Base-by-base conservation (phyloP, 2,113 vertebrate species). In the Platanista minor region DNA sequence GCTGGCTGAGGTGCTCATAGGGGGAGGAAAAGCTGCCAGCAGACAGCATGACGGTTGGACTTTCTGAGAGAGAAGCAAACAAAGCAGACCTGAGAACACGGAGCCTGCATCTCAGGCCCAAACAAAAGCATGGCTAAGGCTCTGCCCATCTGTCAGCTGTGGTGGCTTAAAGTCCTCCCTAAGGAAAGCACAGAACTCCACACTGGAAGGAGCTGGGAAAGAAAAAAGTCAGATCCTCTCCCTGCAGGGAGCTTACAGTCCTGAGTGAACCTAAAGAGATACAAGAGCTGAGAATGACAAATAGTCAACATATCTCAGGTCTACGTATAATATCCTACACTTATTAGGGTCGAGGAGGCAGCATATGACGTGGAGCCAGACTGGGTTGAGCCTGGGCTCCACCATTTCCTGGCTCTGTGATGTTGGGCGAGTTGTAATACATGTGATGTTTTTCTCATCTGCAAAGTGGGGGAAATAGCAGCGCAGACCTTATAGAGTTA, bases 21-120 rank as follows among this genome's bases (percentile, higher is more conserved):
- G 99, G 99, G 41, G 99, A 99, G 29, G 99, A 99, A 98, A 99
- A 99, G 95, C 99, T 99, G 74, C 99, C 99, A 0, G 99, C 99
- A n/a, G 99, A 99, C 93, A 99, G 98, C 99, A 99, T 99, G 91
- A 99, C 99, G 0, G 99, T 99, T 64, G 99, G 99, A 87, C 99
- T 99, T 97, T 99, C 99, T 99, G 98, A 72, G 98, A 96, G 84
- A n/a, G 18, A 61, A 29, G 14, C 80, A 74, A 11, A 33, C 17
- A 87, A 27, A 0, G 31, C 52, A 39, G 23, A 87, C 31, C 52
- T 97, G 69, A 96, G 91, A 85, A 91, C 10, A 2, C 67, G 0
- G 67, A 41, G 77, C 8, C 88, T 43, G 78, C 54, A 8, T 15
- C 80, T 91, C 27, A 29, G 93, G 85, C 67, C 43, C 36, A 1